A percentile compares a stretch with the other conserved stretches of the same genome.
These are phyloP conservation scores for Lamellibrachia luymesi DNA, from an alignment of 1,140 invertebrate genomes.

Conservation along the genomic window DNA sequence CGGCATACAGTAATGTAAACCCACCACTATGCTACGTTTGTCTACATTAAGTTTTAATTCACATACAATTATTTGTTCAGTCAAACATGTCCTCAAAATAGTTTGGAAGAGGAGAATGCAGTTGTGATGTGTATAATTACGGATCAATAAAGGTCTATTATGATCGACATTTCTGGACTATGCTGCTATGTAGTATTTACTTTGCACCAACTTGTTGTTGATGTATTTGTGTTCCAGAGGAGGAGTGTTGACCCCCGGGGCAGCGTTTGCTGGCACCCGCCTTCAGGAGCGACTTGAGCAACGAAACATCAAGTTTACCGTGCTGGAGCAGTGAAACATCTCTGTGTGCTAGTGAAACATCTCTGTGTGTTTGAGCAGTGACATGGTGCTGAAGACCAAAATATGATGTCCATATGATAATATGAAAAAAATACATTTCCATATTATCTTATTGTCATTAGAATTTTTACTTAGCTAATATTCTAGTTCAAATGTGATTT, in stretches of 20 bases:
- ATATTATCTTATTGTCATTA: background rate
- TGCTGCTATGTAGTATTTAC: background rate
- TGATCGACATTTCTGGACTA: background rate
- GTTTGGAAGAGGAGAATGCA: background rate
- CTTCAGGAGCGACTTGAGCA: slow-evolving; percentile 65
- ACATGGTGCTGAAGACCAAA: background rate
- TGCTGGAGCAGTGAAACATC: slow-evolving; percentile 7
- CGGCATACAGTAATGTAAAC: no score
- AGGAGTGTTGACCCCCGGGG: slow-evolving; percentile 65
- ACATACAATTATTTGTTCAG: background rate
- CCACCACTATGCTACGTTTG: no score
- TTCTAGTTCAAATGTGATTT: no score
- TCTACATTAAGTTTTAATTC: no score
- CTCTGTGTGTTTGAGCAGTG: background rate
- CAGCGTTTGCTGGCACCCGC: slow-evolving; percentile 66
- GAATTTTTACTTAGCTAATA: no score
- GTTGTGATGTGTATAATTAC: background rate
- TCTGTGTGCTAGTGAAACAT: background rate
- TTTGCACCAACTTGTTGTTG: background rate
- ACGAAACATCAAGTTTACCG: slow-evolving; percentile 63
- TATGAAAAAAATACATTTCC: background rate
- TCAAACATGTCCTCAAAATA: slow-evolving; percentile 7
- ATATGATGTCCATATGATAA: background rate
- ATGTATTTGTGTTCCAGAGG: slow-evolving; percentile 56
- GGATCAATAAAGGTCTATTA: background rate